Percentiles rank a stretch among this genome's conserved stretches.
These are phyloP conservation scores for Callinectes sapidus DNA, from an alignment of 2,888 invertebrate genomes.

Conservation along the genomic window DNA sequence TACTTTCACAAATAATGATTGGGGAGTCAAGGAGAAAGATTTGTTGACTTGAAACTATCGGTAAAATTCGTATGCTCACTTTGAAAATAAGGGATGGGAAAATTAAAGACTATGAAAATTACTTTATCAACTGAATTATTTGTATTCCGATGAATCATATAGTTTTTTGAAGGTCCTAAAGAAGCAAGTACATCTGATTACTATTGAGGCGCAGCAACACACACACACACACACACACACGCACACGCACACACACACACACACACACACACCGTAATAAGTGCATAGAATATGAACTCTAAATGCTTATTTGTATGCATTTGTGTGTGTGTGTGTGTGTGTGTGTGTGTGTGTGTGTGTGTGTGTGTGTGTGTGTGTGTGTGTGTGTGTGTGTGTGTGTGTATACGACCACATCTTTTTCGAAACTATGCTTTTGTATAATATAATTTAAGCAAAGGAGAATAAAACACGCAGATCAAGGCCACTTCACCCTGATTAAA, in stretches of 20 bases:
- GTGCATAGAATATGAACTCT: background rate
- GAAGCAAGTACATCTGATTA: background rate
- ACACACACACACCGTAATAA: background rate
- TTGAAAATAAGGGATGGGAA: background rate
- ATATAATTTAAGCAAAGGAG: background rate
- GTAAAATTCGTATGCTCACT: too few relatives aligned
- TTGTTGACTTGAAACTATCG: background rate
- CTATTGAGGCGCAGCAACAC: background rate
- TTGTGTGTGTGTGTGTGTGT: background rate
- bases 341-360: background rate
- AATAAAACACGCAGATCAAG: background rate
- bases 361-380: background rate
- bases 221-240: slow-evolving; percentile 1
- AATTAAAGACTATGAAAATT: too few relatives aligned
- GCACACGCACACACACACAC: background rate
- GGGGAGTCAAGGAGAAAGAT: background rate
- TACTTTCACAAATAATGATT: background rate
- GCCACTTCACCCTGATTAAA: background rate
- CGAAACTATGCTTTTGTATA: background rate
- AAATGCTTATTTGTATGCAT: background rate
- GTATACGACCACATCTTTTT: background rate
- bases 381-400: background rate
- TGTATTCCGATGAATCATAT: too few relatives aligned
- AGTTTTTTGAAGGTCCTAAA: too few relatives aligned
- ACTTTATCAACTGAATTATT: too few relatives aligned